A percentile compares a stretch with the other conserved stretches of the same genome.
These are phyloP conservation scores for Oreohelix idahoensis DNA, from an alignment of 1,140 invertebrate genomes.

Conservation along the genomic window DNA sequence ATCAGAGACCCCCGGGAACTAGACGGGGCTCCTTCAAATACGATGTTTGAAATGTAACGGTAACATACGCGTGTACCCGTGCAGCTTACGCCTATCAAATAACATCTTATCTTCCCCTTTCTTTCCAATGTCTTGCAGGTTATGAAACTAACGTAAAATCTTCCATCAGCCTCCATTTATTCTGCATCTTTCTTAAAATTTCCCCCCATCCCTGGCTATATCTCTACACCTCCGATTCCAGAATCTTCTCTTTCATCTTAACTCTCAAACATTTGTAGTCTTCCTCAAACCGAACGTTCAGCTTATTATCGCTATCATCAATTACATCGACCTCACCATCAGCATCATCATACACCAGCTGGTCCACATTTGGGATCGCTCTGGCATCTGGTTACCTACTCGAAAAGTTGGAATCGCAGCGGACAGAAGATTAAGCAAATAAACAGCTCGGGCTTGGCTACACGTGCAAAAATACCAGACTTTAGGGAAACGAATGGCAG, in stretches of 20 bases:
- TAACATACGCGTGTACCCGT: too few species aligned
- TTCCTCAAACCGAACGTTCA: neutral
- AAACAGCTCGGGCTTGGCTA: neutral
- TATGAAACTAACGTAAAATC: neutral
- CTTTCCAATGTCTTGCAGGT: neutral
- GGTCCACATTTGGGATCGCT: conserved; percentile 6
- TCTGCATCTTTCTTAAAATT: too few species aligned
- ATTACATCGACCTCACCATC: neutral
- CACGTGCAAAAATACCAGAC: conserved; percentile 5
- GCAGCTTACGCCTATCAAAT: too few species aligned
- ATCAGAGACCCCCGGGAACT: too few species aligned
- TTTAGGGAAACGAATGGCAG: neutral
- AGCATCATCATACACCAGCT: neutral
- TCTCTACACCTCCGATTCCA: neutral
- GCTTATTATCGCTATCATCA: neutral
- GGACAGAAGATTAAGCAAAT: neutral
- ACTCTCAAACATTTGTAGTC: neutral
- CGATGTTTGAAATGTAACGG: too few species aligned
- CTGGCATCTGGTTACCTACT: conserved; percentile 4
- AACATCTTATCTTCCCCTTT: neutral
- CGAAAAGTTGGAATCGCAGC: conserved; percentile 3
- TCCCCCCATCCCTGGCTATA: too few species aligned
- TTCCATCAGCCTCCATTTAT: neutral
- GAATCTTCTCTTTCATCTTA: neutral
- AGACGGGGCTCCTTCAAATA: too few species aligned